Conservation (phyloP, 1,140 invertebrate species). For the Drosophila quadrilineata region DNA sequence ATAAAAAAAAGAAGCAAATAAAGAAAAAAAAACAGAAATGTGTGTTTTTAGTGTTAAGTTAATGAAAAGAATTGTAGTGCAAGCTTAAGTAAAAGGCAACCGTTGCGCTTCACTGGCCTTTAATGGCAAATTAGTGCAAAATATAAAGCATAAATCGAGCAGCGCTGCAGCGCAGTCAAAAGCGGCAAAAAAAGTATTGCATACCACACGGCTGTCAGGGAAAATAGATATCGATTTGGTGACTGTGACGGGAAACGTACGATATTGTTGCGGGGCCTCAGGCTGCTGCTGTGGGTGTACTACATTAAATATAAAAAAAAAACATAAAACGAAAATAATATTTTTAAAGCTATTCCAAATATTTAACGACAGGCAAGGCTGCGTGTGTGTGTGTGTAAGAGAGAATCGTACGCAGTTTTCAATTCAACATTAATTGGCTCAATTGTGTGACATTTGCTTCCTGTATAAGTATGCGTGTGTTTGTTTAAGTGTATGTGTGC, state of each 20-base stretch:
- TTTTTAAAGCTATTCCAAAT: constrained; percentile 4
- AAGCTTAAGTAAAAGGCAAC: constrained; percentile 33
- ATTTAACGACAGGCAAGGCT: not conserved
- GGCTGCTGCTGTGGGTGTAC: constrained; percentile 14
- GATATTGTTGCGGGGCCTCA: not conserved
- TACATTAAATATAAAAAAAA: no score
- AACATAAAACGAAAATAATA: constrained; percentile 34
- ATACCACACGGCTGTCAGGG: constrained; percentile 61
- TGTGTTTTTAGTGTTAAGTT: constrained; percentile 60
- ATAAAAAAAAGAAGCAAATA: no score
- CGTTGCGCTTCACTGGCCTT: constrained; percentile 57
- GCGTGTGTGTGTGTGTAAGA: not conserved
- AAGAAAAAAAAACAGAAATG: constrained; percentile 46
- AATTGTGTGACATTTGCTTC: constrained; percentile 33
- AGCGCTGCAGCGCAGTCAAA: constrained; percentile 15
- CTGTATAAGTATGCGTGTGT: constrained; percentile 3
- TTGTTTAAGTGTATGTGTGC: constrained; percentile 2
- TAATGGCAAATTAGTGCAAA: constrained; percentile 36
- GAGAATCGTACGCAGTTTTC: not conserved
- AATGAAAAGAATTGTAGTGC: constrained; percentile 34
- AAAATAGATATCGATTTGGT: constrained; percentile 76
- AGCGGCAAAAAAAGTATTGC: constrained; percentile 65
- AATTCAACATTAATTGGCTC: constrained; percentile 45
- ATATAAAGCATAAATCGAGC: constrained; percentile 22
- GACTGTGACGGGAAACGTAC: constrained; percentile 3